Conservation (phyloP, 2,113 vertebrate species). For the Ascaphus truei region DNA sequence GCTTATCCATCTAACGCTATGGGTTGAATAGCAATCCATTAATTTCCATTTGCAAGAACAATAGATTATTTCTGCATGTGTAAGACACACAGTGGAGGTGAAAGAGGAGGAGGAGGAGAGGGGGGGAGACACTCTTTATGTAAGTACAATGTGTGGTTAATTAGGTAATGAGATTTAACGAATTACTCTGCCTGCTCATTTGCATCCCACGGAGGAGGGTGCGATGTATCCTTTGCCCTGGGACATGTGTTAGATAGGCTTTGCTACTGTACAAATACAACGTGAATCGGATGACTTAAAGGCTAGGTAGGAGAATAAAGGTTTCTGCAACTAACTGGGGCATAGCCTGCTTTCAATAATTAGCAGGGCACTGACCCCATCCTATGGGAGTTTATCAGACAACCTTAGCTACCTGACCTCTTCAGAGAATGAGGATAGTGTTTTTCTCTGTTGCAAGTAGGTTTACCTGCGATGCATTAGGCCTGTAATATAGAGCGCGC, state of each 20-base stretch:
- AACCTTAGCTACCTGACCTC: no score
- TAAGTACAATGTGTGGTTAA: slow-evolving; percentile 45
- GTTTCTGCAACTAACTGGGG: no score
- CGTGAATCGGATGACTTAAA: no score
- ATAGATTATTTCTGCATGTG: slow-evolving; percentile 67
- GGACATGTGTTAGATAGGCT: background rate
- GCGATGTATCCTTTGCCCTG: background rate
- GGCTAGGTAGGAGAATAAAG: no score
- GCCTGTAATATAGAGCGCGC: no score
- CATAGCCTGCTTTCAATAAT: no score
- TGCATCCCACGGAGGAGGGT: slow-evolving; percentile 37
- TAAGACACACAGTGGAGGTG: slow-evolving; percentile 59
- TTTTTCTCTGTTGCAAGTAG: no score
- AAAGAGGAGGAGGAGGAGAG: slow-evolving; percentile 56
- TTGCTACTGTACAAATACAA: no score
- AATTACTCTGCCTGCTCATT: slow-evolving; percentile 47
- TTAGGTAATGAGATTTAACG: slow-evolving; percentile 53
- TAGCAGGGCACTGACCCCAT: no score
- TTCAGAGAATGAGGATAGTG: no score
- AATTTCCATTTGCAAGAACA: slow-evolving; percentile 71
- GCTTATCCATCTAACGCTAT: slow-evolving; percentile 7
- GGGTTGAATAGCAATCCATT: slow-evolving; percentile 66
- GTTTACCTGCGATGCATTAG: no score
- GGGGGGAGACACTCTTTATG: slow-evolving; percentile 51
- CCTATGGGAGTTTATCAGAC: no score